These are phyloP conservation scores for Syngnathus typhle DNA, from an alignment of 2,113 vertebrate genomes.

Conservation along the genomic window DNA sequence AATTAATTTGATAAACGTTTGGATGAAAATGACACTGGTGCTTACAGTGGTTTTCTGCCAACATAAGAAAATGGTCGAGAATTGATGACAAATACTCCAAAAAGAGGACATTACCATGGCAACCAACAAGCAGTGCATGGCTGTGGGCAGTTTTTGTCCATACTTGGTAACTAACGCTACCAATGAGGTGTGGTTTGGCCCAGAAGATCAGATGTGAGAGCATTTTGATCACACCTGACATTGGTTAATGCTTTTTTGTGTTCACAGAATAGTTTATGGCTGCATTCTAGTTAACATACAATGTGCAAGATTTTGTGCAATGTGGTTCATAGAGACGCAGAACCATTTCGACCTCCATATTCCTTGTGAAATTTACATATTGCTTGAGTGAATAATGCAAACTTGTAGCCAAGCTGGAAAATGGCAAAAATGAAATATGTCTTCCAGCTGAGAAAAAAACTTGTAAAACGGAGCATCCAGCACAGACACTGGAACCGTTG, in stretches of 20 bases:
- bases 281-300: neutral
- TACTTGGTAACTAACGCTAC: neutral
- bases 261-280: neutral
- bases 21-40: constrained; percentile 19
- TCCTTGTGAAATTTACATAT: constrained; percentile 13
- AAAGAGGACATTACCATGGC: neutral
- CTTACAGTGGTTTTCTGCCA: constrained; percentile 14
- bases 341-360: constrained; percentile 43
- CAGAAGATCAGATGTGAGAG: neutral
- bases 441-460: constrained; percentile 24
- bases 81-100: neutral
- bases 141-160: neutral
- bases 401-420: constrained; percentile 31
- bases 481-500: constrained; percentile 39
- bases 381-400: constrained; percentile 11
- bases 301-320: constrained; percentile 32
- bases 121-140: neutral
- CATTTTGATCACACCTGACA: neutral
- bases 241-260: neutral
- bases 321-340: constrained; percentile 48
- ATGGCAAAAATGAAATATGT: constrained; percentile 44
- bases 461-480: constrained; percentile 39
- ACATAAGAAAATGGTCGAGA: neutral
- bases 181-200: neutral
- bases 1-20: constrained; percentile 28